Evolutionary conservation across 2,888 invertebrate species (phyloP), one percentile per base, ranked within the genome.

Genomic region (Branchellion lobata): DNA sequence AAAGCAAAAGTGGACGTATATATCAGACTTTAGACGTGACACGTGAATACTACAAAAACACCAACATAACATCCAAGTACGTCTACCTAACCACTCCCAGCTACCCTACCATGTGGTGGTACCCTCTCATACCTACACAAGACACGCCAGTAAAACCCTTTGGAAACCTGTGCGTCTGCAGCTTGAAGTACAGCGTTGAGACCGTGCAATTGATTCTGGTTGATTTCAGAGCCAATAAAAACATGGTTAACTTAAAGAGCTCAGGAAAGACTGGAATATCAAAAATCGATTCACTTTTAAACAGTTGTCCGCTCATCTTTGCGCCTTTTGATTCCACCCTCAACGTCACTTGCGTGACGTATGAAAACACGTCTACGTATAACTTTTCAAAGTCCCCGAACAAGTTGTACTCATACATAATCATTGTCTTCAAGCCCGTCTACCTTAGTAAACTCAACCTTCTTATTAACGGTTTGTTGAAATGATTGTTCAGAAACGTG

Each of bases 91-190:
- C 61, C 3, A 57, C 61, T 8, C 61, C 61, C 24, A 24, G 21
- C 61, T 57, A 57, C 24, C 61, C 61, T 8, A 14, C 61, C 24
- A 18, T 57, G 21, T 57, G 61, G 61, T 57, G 61, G 61, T 57
- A 24, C 61, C 61, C 61, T 14, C 40, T 40, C 8, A 5, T 8
- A 40, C 5, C 40, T 40, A 14, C 40, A 8, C n/a, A 18, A 18
- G 61, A 57, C 21, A 57, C 3, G 3, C 21, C 24, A 14, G 21
- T 18, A 3, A 57, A 57, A 5, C 21, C 61, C 3, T 24, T 24
- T 57, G 24, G 24, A 57, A n/a, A 57, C 21, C 21, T 57, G 61
- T 18, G 5, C 5, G n/a, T 24, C 3, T 57, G 61, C 61, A 5
- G 3, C 24, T 3, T 57, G 5, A 57, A 57, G 21, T 57, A 24